Conservation (phyloP, 2,797 vertebrate genomes). For the Rhinichthys osculus region DNA sequence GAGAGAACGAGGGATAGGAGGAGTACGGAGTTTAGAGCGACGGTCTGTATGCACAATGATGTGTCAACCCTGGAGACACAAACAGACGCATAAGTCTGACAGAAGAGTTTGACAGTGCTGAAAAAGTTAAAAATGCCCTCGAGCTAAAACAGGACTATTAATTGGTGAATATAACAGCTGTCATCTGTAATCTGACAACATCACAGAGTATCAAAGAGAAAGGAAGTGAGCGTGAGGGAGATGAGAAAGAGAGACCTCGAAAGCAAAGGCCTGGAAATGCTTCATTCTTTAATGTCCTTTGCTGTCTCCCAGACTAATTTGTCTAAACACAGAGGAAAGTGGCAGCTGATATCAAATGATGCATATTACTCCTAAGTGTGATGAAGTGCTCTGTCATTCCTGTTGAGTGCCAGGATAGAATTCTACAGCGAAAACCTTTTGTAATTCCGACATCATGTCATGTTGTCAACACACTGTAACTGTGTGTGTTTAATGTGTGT, state of each 20-base stretch:
- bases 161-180: constrained; percentile 74
- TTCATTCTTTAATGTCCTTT: constrained; percentile 53
- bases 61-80: constrained; percentile 62
- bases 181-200: constrained; percentile 60
- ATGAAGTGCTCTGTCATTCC: constrained; percentile 48
- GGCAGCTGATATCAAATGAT: constrained; percentile 50
- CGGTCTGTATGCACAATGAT: constrained; percentile 38
- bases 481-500: background rate
- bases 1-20: constrained; percentile 21
- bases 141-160: constrained; percentile 67
- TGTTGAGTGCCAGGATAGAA: background rate
- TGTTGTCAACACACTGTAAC: background rate
- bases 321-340: constrained; percentile 49
- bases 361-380: constrained; percentile 52
- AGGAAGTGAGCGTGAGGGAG: constrained; percentile 21
- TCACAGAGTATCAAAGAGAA: constrained; percentile 38
- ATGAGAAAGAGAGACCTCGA: constrained; percentile 13
- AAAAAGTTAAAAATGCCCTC: constrained; percentile 53
- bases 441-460: background rate
- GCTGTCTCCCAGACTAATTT: constrained; percentile 51
- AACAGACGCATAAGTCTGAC: constrained; percentile 39
- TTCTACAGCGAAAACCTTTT: constrained; percentile 8
- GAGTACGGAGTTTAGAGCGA: constrained; percentile 35
- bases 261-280: constrained; percentile 36
- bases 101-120: constrained; percentile 28